Evolutionary conservation across 2,113 vertebrate genomes (phyloP).

Genomic region (Scortum barcoo): DNA sequence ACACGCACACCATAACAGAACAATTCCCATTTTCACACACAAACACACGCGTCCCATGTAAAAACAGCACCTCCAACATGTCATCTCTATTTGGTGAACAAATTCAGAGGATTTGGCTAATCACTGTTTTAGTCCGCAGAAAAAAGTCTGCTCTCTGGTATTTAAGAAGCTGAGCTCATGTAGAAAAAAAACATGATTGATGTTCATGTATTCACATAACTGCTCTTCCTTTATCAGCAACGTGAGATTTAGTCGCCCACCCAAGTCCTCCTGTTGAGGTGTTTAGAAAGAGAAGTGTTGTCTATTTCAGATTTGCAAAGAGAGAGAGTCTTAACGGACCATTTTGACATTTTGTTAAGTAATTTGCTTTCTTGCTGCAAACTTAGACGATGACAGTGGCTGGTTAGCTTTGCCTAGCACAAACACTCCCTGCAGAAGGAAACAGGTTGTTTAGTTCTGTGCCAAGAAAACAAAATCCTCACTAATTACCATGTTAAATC

Average conservation of each 20-base stretch:
- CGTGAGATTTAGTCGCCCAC: not conserved
- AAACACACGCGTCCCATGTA: not conserved
- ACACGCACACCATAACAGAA: slow-evolving; percentile 7
- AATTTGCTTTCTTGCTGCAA: not conserved
- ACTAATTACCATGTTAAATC: too few species aligned
- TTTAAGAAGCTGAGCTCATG: slow-evolving; percentile 20
- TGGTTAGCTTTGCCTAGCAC: not conserved
- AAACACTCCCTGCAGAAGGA: not conserved
- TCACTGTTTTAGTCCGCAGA: slow-evolving; percentile 58
- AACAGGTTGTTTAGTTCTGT: not conserved
- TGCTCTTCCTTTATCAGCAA: too few species aligned
- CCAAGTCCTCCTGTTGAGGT: too few species aligned
- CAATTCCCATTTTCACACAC: slow-evolving; percentile 11
- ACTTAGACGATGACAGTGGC: not conserved
- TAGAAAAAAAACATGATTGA: slow-evolving; percentile 27
- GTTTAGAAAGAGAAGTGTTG: too few species aligned
- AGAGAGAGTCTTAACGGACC: not conserved
- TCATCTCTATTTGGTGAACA: slow-evolving; percentile 62
- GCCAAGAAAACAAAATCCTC: not conserved
- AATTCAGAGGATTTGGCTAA: slow-evolving; percentile 64
- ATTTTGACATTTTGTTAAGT: not conserved
- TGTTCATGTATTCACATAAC: not conserved
- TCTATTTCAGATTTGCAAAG: not conserved
- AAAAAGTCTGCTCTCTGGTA: slow-evolving; percentile 14
- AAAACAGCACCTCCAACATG: slow-evolving; percentile 59